phyloP scores from a whole-genome alignment of 2,888 invertebrate genomes.

The Drepanosiphum platanoidis region DNA sequence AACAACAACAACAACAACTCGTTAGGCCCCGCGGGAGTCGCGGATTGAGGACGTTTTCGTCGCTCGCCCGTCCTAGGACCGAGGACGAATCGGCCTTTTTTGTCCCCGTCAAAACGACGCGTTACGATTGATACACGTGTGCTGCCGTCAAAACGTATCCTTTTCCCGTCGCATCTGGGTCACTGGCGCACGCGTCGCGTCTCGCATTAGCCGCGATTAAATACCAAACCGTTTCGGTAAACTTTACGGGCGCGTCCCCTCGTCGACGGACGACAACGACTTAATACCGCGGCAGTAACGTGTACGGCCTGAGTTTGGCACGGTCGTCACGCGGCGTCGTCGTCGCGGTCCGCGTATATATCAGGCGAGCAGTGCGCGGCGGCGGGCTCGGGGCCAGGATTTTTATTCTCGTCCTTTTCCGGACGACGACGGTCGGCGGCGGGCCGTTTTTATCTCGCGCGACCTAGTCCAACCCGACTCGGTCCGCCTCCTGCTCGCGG shows the following conservation, averaged over 20 bases:
- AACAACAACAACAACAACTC: too few relatives aligned
- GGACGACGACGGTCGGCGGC: too few relatives aligned
- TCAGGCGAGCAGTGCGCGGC: neutral
- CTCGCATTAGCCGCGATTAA: neutral
- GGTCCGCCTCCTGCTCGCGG: neutral
- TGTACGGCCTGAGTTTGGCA: neutral
- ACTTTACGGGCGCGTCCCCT: neutral
- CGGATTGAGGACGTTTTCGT: too few relatives aligned
- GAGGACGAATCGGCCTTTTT: too few relatives aligned
- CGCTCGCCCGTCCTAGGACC: too few relatives aligned
- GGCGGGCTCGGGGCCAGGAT: neutral
- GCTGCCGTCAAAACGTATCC: too few relatives aligned
- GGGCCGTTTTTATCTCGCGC: neutral
- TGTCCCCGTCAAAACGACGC: too few relatives aligned
- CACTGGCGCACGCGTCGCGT: too few relatives aligned
- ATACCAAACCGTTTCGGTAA: neutral
- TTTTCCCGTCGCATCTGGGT: too few relatives aligned
- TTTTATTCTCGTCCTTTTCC: neutral
- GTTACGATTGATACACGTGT: too few relatives aligned
- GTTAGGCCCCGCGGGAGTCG: too few relatives aligned
- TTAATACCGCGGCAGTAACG: neutral
- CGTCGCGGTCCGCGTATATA: neutral
- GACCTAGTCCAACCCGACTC: neutral
- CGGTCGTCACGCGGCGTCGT: neutral
- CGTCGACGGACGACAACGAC: neutral